phyloP scores from a whole-genome alignment of 1,140 invertebrate species.

The Saxidomus purpurata region DNA sequence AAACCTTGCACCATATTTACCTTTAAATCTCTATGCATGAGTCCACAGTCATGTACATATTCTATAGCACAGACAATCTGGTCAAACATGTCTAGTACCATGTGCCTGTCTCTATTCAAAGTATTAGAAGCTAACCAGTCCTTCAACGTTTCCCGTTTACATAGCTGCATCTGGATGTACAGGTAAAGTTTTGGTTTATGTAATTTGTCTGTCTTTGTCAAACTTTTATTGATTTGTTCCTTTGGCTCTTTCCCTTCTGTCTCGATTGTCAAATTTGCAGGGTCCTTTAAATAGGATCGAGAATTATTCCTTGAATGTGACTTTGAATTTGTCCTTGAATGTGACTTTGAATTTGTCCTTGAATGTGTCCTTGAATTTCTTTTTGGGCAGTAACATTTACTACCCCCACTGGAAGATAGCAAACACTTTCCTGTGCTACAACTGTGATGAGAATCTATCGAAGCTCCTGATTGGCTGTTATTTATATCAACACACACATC shows the following conservation, averaged over 20 bases:
- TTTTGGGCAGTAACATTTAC: conserved; percentile 7
- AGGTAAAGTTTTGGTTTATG: conserved; percentile 89
- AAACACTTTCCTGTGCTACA: neutral
- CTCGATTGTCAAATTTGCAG: conserved; percentile 15
- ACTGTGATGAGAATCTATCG: neutral
- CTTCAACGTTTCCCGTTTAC: conserved; percentile 94
- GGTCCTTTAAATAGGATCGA: neutral
- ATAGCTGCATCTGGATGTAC: conserved; percentile 99
- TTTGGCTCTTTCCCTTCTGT: neutral
- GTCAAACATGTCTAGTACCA: conserved; percentile 92
- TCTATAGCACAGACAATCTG: conserved; percentile 98
- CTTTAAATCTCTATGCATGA: conserved; percentile 98
- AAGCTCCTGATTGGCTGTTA: neutral
- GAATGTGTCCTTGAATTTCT: conserved; percentile 7
- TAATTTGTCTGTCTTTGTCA: neutral
- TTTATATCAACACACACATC: conserved; percentile 51
- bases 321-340: neutral
- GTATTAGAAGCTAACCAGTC: conserved; percentile 92
- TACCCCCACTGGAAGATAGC: neutral
- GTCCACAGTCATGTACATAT: conserved; percentile 95
- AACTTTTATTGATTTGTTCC: neutral
- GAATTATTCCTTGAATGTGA: neutral
- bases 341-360: neutral
- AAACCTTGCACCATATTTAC: too few species aligned
- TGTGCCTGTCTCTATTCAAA: conserved; percentile 83